phyloP scores from a whole-genome alignment of 2,113 vertebrate species.

The Ceuthmochares aereus region DNA sequence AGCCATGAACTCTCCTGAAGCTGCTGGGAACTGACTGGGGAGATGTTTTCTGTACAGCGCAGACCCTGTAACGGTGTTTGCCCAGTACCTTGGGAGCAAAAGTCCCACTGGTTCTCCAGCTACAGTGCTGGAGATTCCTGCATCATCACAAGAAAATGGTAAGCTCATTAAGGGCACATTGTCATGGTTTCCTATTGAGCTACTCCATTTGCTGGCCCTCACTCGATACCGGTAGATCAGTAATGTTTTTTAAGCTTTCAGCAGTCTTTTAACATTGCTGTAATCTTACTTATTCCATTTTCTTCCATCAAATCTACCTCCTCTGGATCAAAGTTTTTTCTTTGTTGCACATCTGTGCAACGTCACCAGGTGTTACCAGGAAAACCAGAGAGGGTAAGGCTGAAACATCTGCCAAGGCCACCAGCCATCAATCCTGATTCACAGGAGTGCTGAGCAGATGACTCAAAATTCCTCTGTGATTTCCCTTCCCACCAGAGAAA shows the following conservation, averaged over 20 bases:
- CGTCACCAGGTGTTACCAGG: neutral
- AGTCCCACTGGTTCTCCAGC: neutral
- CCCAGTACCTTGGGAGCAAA: rapidly evolving
- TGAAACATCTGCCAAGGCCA: neutral
- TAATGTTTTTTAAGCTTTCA: neutral
- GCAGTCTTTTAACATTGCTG: neutral
- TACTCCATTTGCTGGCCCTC: neutral
- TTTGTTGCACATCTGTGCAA: neutral
- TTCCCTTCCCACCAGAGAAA: neutral
- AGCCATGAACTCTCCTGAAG: neutral
- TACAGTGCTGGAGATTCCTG: neutral
- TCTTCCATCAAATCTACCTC: neutral
- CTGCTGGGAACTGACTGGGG: neutral
- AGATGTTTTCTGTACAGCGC: neutral
- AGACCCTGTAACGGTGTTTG: neutral
- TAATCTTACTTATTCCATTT: neutral
- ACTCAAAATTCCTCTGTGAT: neutral
- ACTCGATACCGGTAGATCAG: neutral
- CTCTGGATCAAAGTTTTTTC: neutral
- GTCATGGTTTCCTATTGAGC: neutral
- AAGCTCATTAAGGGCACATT: neutral
- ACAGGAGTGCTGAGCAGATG: rapidly evolving
- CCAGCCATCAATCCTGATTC: neutral
- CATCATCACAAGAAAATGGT: neutral
- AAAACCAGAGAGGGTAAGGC: neutral